These are phyloP conservation scores for Theonella swinhoei DNA, from an alignment of 37 sponge, comb jelly and placozoan genomes.

Conservation along the genomic window DNA sequence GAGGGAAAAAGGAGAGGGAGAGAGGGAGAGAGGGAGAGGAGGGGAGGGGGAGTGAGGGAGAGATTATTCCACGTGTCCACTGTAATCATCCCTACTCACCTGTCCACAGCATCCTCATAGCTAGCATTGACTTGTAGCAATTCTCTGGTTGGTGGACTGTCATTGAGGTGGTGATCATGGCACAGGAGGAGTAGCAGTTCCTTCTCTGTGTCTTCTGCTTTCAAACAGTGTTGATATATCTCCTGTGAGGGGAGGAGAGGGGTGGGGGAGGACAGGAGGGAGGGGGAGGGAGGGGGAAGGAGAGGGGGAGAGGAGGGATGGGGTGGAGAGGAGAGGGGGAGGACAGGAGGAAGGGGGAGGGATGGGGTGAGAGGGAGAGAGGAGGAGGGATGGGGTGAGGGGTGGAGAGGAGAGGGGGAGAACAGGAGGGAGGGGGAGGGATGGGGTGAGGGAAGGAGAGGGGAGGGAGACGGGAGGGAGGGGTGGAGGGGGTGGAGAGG, in stretches of 20 bases:
- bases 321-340: not conserved
- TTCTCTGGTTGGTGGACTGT: slow-evolving; percentile 28
- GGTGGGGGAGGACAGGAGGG: too few species aligned
- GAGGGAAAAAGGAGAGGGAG: not conserved
- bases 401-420: not conserved
- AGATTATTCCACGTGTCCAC: not conserved
- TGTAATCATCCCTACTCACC: slow-evolving; percentile 9
- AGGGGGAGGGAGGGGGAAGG: not conserved
- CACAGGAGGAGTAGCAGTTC: slow-evolving; percentile 55
- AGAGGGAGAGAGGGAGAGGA: not conserved
- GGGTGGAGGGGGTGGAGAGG: not conserved
- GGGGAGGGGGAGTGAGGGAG: slow-evolving; percentile 2
- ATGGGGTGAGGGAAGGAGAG: not conserved
- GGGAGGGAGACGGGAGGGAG: not conserved
- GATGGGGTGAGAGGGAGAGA: not conserved
- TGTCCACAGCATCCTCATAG: slow-evolving; percentile 53
- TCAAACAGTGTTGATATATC: slow-evolving; percentile 40
- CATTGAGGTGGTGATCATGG: slow-evolving; percentile 22
- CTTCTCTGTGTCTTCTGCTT: slow-evolving; percentile 23
- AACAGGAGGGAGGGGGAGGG: not conserved
- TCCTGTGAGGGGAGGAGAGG: slow-evolving; percentile 5
- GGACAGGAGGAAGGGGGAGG: not conserved
- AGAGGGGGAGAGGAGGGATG: not conserved
- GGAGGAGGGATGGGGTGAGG: not conserved
- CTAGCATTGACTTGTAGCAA: slow-evolving; percentile 45